phyloP scores from a whole-genome alignment of 2,797 vertebrate genomes.

The Megaceryle alcyon region DNA sequence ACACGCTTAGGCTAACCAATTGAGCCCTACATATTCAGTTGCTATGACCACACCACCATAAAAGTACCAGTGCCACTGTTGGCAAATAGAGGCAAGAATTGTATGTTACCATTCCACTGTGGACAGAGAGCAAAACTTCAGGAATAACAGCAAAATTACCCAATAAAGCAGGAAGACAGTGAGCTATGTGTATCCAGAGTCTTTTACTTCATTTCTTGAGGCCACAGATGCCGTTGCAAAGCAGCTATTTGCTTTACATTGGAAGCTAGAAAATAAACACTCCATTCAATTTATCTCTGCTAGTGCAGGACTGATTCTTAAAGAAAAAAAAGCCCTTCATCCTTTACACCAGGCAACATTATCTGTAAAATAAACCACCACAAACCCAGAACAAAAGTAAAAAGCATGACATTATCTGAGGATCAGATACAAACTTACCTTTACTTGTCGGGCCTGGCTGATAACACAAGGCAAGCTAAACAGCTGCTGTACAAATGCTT shows the following conservation, averaged over 20 bases:
- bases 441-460: constrained; percentile 94
- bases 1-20: not conserved
- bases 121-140: not conserved
- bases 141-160: not conserved
- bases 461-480: constrained; percentile 94
- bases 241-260: not conserved
- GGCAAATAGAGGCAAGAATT: not conserved
- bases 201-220: not conserved
- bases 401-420: not conserved
- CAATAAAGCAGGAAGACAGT: not conserved
- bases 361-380: not conserved
- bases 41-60: not conserved
- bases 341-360: not conserved
- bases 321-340: not conserved
- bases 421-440: constrained; percentile 79
- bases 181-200: not conserved
- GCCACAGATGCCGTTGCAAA: not conserved
- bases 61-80: fast-evolving
- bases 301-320: not conserved
- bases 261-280: not conserved
- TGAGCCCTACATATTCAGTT: not conserved
- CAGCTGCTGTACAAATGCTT: constrained; percentile 96
- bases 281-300: not conserved
- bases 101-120: not conserved
- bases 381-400: not conserved